phyloP scores from a whole-genome alignment of 2,888 invertebrate species.

The Trypoxylon attenuatum region DNA sequence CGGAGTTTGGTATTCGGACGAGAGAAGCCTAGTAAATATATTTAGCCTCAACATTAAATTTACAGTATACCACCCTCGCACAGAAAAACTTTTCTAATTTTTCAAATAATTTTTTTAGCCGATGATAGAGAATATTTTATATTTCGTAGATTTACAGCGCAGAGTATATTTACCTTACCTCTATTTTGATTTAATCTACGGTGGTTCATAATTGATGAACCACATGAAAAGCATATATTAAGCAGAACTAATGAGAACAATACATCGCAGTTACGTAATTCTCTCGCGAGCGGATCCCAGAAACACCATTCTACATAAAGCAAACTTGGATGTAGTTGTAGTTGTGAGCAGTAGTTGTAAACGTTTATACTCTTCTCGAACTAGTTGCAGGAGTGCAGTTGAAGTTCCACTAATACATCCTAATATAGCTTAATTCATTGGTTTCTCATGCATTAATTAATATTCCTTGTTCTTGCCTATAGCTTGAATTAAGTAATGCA shows the following conservation, averaged over 20 bases:
- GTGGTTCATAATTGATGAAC: too few relatives aligned
- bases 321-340: conserved; percentile 6
- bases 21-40: too few relatives aligned
- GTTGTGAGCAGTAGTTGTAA: conserved; percentile 6
- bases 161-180: too few relatives aligned
- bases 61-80: too few relatives aligned
- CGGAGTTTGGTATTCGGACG: too few relatives aligned
- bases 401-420: background rate
- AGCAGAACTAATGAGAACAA: conserved; percentile 2
- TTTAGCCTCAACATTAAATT: too few relatives aligned
- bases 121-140: too few relatives aligned
- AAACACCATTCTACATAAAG: conserved; percentile 25
- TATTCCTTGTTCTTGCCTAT: background rate
- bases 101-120: too few relatives aligned
- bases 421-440: background rate
- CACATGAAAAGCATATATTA: too few relatives aligned
- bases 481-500: background rate
- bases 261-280: conserved; percentile 9
- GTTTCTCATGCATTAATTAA: background rate
- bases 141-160: too few relatives aligned
- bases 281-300: conserved; percentile 4
- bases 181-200: too few relatives aligned
- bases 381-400: conserved; percentile 9
- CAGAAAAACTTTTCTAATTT: too few relatives aligned
- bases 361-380: conserved; percentile 17